phyloP scores from a whole-genome alignment of 1,140 invertebrate species.

The Aricia agestis region DNA sequence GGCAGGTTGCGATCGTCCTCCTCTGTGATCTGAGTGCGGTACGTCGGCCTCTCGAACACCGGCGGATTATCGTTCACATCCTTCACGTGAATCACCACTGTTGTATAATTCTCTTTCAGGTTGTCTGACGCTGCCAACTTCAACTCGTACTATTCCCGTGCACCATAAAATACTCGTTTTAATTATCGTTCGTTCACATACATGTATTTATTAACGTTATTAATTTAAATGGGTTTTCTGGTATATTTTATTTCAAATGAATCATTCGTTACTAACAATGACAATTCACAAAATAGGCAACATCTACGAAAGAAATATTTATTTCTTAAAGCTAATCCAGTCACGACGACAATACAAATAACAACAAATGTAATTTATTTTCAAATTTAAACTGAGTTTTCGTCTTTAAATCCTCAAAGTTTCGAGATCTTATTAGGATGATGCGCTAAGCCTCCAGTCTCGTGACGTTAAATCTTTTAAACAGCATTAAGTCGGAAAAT shows the following conservation, averaged over 20 bases:
- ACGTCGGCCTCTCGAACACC: conserved; percentile 92
- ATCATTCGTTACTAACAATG: too few relatives aligned
- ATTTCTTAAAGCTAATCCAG: neutral
- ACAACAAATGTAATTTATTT: conserved; percentile 2
- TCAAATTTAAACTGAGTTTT: neutral
- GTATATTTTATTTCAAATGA: too few relatives aligned
- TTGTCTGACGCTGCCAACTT: conserved; percentile 95
- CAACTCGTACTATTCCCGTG: conserved; percentile 87
- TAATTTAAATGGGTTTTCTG: too few relatives aligned
- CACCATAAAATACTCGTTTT: conserved; percentile 28
- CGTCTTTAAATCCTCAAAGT: neutral
- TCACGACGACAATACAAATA: neutral
- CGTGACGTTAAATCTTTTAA: conserved; percentile 14
- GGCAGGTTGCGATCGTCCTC: conserved; percentile 96
- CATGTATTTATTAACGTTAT: neutral
- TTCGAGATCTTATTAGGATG: conserved; percentile 6
- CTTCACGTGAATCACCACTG: conserved; percentile 96
- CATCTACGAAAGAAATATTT: neutral
- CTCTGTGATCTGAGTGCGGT: conserved; percentile 96
- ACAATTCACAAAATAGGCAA: too few relatives aligned
- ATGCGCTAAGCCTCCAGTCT: neutral
- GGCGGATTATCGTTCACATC: conserved; percentile 93
- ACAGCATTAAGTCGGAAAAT: conserved; percentile 12
- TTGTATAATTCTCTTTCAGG: conserved; percentile 96
- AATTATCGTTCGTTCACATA: conserved; percentile 1